Conservation (phyloP, 92 coral and sea anemone genomes). For the Diadumene lineata region DNA sequence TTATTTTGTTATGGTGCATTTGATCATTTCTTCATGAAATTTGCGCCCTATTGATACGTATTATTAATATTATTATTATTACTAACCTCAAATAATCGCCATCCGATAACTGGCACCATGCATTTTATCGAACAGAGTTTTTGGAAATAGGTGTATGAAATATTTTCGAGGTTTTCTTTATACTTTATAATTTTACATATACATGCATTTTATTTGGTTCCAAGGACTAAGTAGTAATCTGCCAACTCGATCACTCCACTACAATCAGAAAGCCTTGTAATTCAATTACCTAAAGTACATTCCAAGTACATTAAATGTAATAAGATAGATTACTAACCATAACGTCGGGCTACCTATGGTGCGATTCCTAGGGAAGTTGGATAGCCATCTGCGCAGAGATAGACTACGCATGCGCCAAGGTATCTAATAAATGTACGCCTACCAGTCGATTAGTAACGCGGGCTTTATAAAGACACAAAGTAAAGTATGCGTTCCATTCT, state of each 20-base stretch:
- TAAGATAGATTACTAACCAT: conserved; percentile 5
- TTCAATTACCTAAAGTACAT: conserved; percentile 2
- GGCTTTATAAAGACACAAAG: conserved; percentile 30
- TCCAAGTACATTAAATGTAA: conserved; percentile 5
- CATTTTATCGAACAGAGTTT: no score
- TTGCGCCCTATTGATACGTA: no score
- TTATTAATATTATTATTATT: no score
- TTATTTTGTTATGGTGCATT: no score
- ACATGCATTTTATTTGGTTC: no score
- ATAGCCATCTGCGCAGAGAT: neutral
- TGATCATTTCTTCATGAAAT: no score
- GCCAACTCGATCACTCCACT: neutral
- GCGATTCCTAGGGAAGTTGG: neutral
- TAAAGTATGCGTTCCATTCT: neutral
- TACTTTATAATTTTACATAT: no score
- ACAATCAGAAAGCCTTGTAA: conserved; percentile 6
- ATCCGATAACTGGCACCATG: no score
- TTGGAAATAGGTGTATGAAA: no score
- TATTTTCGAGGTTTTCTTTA: no score
- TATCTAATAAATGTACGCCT: conserved; percentile 26
- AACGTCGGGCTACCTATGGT: conserved; percentile 28
- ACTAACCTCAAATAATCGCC: no score
- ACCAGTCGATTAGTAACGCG: conserved; percentile 12
- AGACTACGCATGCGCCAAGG: conserved; percentile 19
- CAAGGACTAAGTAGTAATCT: neutral